phyloP scores from a whole-genome alignment of 2,888 invertebrate species.

The Eupeodes latifasciatus region DNA sequence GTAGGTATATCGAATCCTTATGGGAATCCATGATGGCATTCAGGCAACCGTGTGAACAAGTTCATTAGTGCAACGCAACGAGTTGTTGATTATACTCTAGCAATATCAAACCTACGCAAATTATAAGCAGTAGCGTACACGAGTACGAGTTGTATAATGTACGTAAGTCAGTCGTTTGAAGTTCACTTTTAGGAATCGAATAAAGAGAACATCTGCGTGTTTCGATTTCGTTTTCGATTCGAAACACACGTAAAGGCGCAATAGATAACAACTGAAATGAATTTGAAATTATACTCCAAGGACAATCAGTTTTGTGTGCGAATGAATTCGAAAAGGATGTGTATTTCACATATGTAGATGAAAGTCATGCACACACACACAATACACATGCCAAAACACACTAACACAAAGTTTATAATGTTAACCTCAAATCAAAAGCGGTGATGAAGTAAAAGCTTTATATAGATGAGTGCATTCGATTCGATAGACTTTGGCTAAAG shows the following conservation, averaged over 20 bases:
- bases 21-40: constrained; percentile 38
- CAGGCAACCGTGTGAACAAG: constrained; percentile 60
- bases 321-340: background rate
- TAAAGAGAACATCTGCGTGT: constrained; percentile 21
- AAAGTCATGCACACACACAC: background rate
- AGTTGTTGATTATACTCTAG: constrained; percentile 49
- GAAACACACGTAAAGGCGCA: constrained; percentile 31
- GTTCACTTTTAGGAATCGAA: constrained; percentile 1
- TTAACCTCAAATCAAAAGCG: constrained; percentile 5
- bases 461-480: constrained; percentile 1
- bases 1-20: constrained; percentile 5
- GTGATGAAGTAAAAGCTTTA: constrained; percentile 5
- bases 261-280: constrained; percentile 38
- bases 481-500: background rate
- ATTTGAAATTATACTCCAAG: constrained; percentile 43
- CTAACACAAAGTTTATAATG: background rate
- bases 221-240: background rate
- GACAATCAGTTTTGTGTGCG: constrained; percentile 25
- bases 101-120: constrained; percentile 21
- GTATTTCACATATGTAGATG: background rate
- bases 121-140: background rate
- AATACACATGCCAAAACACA: background rate
- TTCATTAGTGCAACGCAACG: constrained; percentile 64
- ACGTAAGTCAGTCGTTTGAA: constrained; percentile 16
- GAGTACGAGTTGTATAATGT: background rate